Conservation (phyloP, 2,888 invertebrate species). For the Chaitophorus viminalis region DNA sequence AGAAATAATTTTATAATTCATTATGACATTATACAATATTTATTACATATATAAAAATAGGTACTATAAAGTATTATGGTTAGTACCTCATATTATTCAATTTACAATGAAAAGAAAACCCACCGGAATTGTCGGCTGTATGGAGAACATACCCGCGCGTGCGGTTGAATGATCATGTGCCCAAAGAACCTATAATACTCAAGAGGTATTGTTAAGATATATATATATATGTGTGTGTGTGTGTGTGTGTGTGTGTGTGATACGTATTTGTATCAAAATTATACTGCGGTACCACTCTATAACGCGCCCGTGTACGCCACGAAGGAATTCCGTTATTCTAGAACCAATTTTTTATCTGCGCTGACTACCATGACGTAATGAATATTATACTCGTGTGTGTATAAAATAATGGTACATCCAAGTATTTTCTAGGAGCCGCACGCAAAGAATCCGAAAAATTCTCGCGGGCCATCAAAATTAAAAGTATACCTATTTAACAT, state of each 20-base stretch:
- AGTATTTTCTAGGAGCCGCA: too few species aligned
- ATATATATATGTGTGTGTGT: neutral
- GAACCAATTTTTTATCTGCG: slow-evolving; percentile 35
- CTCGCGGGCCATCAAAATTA: too few species aligned
- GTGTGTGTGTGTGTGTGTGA: neutral
- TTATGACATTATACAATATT: too few species aligned
- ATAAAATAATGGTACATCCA: too few species aligned
- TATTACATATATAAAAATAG: neutral
- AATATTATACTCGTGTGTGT: neutral
- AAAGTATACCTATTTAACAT: too few species aligned
- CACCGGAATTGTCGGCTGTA: neutral
- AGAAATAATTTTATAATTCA: neutral
- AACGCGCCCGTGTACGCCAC: neutral
- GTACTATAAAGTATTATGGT: neutral
- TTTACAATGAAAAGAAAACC: neutral
- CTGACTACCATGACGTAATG: slow-evolving; percentile 1
- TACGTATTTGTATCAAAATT: neutral
- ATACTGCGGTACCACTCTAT: neutral
- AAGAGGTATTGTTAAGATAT: neutral
- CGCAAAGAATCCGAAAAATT: too few species aligned
- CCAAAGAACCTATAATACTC: neutral
- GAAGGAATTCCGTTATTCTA: slow-evolving; percentile 39
- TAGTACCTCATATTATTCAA: neutral
- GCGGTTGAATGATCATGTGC: neutral
- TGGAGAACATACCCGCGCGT: too few species aligned